Evolutionary conservation across 2,113 vertebrate genomes (phyloP), one percentile per base, ranked within the genome.

Genomic region (Leucosticte australis): DNA sequence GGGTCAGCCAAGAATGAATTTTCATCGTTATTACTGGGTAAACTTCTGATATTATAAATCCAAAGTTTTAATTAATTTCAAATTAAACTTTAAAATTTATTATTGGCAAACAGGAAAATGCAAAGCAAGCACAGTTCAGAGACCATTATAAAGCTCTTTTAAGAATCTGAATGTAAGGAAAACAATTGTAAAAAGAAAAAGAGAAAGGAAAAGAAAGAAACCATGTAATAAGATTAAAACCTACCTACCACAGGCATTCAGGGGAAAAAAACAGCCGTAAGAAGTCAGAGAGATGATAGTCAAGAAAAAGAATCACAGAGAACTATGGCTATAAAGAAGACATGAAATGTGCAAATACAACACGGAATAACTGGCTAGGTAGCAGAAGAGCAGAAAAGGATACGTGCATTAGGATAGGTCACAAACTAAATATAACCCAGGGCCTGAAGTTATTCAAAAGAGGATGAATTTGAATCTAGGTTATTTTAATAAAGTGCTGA

Each of bases 401-500:
- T 96, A 94, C 18, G 76, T 78, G 89, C 65, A 19, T 87, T 37
- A 89, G 92, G 95, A 92, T 94, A 97, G 96, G 94, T 96, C 94
- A 95, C 87, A 63, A 95, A 77, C 95, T 96, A 96, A 97, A 95
- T 95, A 96, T 97, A 97, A 95, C 95, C 39, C 55, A 74, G 33
- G 69, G 83, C 76, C 53, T 93, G 92, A 96, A 96, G 95, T 97
- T 97, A 92, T 92, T 94, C 89, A 86, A 96, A 97, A 97, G 91
- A 96, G 76, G 76, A 87, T 71, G 83, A 89, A 96, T 95, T 95
- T 78, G 89, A 94, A 94, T 97, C 96, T 87, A 71, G 95, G 92
- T 95, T 96, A 96, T 97, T 97, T 97, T 96, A 96, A 95, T 92
- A 89, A 97, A 95, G 91, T 95, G 95, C 96, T 97, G 94, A 96